A percentile compares a stretch with the other conserved stretches of the same genome.
phyloP scores from a whole-genome alignment of 2,797 vertebrate species.

The Novumbra hubbsi region DNA sequence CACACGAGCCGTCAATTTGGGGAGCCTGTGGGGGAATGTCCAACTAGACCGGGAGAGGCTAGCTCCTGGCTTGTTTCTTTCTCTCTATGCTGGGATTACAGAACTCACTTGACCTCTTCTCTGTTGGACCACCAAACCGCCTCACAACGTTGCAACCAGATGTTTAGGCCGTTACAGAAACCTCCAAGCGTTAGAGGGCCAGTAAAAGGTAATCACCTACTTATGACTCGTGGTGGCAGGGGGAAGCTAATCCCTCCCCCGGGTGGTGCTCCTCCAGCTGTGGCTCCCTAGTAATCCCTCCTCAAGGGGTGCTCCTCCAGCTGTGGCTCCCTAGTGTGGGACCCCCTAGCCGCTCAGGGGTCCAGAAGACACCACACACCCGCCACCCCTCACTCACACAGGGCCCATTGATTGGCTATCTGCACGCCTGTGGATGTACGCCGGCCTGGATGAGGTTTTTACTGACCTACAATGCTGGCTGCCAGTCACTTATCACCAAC shows the following conservation, averaged over 20 bases:
- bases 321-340: conserved; percentile 39
- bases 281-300: too few relatives aligned
- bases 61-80: conserved; percentile 19
- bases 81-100: conserved; percentile 19
- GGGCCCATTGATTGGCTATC: conserved; percentile 48
- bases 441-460: conserved; percentile 21
- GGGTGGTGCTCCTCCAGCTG: conserved; percentile 14
- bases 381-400: conserved; percentile 16
- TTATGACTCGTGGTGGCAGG: conserved; percentile 31
- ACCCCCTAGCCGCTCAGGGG: conserved; percentile 17
- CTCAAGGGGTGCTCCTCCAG: conserved; percentile 42
- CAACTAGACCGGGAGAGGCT: conserved; percentile 34
- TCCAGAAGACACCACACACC: conserved; percentile 24
- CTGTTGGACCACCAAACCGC: conserved; percentile 33
- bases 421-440: conserved; percentile 1
- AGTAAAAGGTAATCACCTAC: conserved; percentile 35
- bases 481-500: conserved; percentile 17
- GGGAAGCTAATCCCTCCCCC: conserved; percentile 18
- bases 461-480: neutral
- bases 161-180: conserved; percentile 40
- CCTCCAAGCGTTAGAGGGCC: conserved; percentile 26
- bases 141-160: conserved; percentile 43
- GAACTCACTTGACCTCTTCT: conserved; percentile 19
- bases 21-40: neutral
- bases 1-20: neutral